These are phyloP conservation scores for Athene noctua DNA, from an alignment of 2,113 vertebrate genomes.

Conservation along the genomic window DNA sequence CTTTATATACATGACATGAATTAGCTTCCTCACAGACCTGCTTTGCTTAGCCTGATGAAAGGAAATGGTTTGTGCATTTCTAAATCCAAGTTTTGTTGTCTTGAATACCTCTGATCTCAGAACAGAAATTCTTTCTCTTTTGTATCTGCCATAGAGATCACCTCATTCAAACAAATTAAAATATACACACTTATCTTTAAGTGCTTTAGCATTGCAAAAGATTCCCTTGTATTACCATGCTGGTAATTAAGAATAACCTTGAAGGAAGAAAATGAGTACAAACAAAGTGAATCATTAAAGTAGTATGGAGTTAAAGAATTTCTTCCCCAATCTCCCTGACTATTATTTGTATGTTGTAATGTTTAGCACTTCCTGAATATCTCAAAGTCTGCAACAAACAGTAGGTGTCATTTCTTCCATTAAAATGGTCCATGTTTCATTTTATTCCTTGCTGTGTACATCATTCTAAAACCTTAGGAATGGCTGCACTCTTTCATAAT, in stretches of 20 bases:
- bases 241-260: conserved; percentile 9
- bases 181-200: not conserved
- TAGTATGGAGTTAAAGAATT: not conserved
- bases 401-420: not conserved
- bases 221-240: not conserved
- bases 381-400: not conserved
- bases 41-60: conserved; percentile 1
- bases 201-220: conserved; percentile 33
- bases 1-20: conserved; percentile 33
- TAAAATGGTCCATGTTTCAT: not conserved
- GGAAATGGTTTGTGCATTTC: not conserved
- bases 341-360: not conserved
- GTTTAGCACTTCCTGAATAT: not conserved
- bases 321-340: not conserved
- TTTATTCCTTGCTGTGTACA: not conserved
- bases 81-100: not conserved
- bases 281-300: conserved; percentile 2
- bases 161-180: not conserved
- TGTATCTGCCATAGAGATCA: not conserved
- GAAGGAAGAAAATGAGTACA: not conserved
- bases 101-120: not conserved
- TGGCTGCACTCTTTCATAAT: not conserved
- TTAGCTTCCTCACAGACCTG: conserved; percentile 8
- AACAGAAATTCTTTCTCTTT: not conserved
- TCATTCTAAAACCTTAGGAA: not conserved